A percentile compares a stretch with the other conserved stretches of the same genome.
Evolutionary conservation across 2,797 vertebrate genomes (phyloP).

Genomic region (Ciconia nigra): DNA sequence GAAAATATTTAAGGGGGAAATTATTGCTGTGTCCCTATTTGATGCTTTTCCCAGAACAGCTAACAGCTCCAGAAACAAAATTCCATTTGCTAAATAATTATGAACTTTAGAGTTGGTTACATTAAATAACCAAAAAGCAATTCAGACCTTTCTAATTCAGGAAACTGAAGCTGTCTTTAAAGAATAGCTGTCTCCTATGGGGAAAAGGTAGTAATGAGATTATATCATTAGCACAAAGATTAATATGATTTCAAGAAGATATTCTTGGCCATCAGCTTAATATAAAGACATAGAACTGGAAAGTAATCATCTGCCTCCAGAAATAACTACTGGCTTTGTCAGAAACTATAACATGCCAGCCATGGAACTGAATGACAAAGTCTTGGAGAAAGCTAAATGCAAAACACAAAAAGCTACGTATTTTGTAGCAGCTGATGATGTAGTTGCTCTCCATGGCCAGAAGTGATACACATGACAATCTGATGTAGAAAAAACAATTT

Average conservation of each 20-base stretch:
- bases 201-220: background rate
- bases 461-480: background rate
- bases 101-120: background rate
- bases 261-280: background rate
- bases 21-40: background rate
- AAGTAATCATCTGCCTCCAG: background rate
- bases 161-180: background rate
- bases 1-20: background rate
- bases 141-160: background rate
- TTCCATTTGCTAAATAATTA: background rate
- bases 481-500: background rate
- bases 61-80: background rate
- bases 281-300: background rate
- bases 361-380: background rate
- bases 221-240: conserved; percentile 10
- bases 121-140: background rate
- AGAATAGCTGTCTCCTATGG: background rate
- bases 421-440: background rate
- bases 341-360: background rate
- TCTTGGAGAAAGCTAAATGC: background rate
- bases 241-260: conserved; percentile 18
- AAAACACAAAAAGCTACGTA: rapidly evolving
- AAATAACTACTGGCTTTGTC: background rate
- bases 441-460: background rate
- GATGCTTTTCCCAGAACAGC: background rate